These are phyloP conservation scores for Tiliacea citrago DNA, from an alignment of 2,888 invertebrate genomes.

Conservation along the genomic window DNA sequence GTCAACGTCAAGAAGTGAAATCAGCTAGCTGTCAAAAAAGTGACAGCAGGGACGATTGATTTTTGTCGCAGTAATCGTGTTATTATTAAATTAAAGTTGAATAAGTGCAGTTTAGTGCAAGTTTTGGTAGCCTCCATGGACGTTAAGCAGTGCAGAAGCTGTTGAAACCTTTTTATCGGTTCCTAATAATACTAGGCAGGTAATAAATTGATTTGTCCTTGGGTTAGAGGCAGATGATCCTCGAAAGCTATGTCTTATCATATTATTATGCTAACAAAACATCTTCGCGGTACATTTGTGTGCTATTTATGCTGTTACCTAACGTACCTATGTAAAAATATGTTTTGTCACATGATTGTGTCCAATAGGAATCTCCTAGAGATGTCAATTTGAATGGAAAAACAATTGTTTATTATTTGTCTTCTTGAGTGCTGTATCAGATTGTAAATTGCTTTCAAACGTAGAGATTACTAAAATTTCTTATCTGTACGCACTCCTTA, in stretches of 20 bases:
- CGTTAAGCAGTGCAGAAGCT: slow-evolving; percentile 45
- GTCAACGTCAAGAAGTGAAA: slow-evolving; percentile 33
- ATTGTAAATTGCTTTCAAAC: slow-evolving; percentile 16
- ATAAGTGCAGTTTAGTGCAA: slow-evolving; percentile 41
- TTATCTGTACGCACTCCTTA: not conserved
- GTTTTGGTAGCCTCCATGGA: slow-evolving; percentile 61
- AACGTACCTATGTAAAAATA: slow-evolving; percentile 33
- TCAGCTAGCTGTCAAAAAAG: slow-evolving; percentile 58
- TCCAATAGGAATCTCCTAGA: not conserved
- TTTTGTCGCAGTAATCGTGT: slow-evolving; percentile 61
- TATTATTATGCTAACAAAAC: slow-evolving; percentile 83
- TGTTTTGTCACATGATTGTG: slow-evolving; percentile 50
- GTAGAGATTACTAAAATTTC: not conserved
- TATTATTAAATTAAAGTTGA: slow-evolving; percentile 56
- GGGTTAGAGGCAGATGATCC: slow-evolving; percentile 61
- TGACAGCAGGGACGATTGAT: slow-evolving; percentile 60
- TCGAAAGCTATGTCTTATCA: slow-evolving; percentile 74
- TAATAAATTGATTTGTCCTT: slow-evolving; percentile 76
- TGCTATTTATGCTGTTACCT: slow-evolving; percentile 63
- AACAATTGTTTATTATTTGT: slow-evolving; percentile 32
- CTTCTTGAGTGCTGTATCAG: not conserved
- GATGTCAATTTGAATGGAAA: slow-evolving; percentile 5
- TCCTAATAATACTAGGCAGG: slow-evolving; percentile 66
- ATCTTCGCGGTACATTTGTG: slow-evolving; percentile 71
- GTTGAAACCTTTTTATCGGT: slow-evolving; percentile 47